Evolutionary conservation across 2,888 invertebrate species (phyloP).

Genomic region (Polydesmus complanatus): DNA sequence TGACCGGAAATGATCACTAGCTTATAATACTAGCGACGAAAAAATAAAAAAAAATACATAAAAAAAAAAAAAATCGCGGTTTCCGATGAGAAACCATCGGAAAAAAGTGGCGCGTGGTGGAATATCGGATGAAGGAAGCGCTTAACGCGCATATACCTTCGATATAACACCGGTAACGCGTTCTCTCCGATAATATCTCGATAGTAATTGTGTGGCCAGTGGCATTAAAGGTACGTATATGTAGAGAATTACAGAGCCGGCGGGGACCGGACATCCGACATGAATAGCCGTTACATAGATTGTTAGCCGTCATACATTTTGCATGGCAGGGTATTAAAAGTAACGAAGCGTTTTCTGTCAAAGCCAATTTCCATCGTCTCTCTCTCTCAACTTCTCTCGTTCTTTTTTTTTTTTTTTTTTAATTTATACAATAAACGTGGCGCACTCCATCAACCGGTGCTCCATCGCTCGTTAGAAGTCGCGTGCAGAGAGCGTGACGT

Average conservation of each 20-base stretch:
- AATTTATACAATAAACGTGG: background rate
- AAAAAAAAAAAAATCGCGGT: background rate
- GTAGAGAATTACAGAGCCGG: background rate
- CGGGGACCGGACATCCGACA: background rate
- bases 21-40: background rate
- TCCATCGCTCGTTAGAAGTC: background rate
- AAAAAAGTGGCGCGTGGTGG: no score
- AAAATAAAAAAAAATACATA: no score
- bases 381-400: no score
- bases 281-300: background rate
- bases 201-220: background rate
- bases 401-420: no score
- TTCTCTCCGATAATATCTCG: no score
- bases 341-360: background rate
- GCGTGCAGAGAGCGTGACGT: background rate
- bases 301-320: background rate
- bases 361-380: background rate
- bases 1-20: constrained; percentile 2
- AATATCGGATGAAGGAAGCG: no score
- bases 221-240: background rate
- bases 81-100: background rate
- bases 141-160: no score
- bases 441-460: background rate
- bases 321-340: background rate
- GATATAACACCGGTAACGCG: no score